Evolutionary conservation across 2,797 vertebrate genomes (phyloP).

Genomic region (Heliangelus exortis): DNA sequence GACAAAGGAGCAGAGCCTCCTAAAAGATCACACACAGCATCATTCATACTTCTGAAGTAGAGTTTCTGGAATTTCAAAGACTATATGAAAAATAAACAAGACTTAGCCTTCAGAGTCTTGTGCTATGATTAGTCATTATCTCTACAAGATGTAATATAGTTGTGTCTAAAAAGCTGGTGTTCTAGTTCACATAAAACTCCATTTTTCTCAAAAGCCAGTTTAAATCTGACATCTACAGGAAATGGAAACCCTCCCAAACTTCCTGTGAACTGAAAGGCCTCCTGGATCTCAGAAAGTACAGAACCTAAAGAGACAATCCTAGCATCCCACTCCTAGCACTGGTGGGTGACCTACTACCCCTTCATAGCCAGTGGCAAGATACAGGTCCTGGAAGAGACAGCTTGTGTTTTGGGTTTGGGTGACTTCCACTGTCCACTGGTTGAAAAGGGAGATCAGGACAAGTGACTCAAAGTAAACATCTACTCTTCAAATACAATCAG

Average conservation of each 20-base stretch:
- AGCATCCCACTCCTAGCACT: neutral
- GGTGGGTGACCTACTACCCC: neutral
- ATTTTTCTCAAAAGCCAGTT: neutral
- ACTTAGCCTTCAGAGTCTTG: neutral
- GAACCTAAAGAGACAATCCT: neutral
- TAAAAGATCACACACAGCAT: constrained; percentile 4
- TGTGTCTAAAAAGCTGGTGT: neutral
- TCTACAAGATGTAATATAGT: neutral
- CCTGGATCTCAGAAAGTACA: neutral
- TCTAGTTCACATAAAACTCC: neutral
- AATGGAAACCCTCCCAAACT: neutral
- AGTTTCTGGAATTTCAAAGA: neutral
- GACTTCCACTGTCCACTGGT: neutral
- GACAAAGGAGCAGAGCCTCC: neutral
- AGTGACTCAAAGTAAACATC: neutral
- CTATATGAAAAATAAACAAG: neutral
- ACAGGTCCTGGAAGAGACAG: neutral
- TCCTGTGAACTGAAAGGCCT: neutral
- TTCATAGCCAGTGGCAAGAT: neutral
- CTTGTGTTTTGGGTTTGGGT: neutral
- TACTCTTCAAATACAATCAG: neutral
- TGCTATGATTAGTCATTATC: neutral
- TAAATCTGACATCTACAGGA: neutral
- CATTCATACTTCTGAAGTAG: neutral
- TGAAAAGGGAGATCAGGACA: neutral